Evolutionary conservation across 2,113 vertebrate genomes (phyloP).

Genomic region (Equus przewalskii): DNA sequence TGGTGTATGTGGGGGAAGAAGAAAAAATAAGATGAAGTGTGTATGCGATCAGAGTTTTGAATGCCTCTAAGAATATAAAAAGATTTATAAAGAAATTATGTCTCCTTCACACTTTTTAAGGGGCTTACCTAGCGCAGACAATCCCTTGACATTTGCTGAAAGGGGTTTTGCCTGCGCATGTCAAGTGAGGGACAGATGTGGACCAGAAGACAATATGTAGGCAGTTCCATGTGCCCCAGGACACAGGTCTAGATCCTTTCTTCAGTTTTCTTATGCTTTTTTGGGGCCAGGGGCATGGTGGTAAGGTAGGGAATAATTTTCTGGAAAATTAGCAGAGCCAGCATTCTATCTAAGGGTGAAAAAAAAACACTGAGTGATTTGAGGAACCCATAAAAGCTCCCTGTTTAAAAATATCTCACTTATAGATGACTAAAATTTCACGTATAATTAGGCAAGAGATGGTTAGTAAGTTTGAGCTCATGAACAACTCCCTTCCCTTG

Average conservation of each 20-base stretch:
- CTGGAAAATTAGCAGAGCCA: neutral
- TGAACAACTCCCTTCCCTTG: neutral
- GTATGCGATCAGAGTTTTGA: neutral
- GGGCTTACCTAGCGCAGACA: neutral
- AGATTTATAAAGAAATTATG: neutral
- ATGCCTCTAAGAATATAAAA: neutral
- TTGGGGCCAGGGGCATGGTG: fast-evolving
- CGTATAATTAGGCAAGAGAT: neutral
- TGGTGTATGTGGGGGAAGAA: no score
- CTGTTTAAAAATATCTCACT: neutral
- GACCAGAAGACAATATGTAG: neutral
- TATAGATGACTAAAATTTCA: neutral
- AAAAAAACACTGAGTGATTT: neutral
- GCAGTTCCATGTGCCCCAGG: neutral
- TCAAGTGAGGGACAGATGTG: neutral
- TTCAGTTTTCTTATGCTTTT: neutral
- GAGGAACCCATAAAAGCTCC: neutral
- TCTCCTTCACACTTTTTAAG: neutral
- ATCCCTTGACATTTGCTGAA: neutral
- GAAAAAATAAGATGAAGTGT: neutral
- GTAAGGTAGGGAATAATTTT: neutral
- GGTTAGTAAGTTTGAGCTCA: neutral
- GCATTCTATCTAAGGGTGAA: neutral
- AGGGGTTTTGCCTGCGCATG: neutral
- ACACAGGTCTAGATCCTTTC: neutral